Percentiles rank a stretch among this genome's conserved stretches.
phyloP scores from a whole-genome alignment of 2,797 vertebrate genomes.

The Anas acuta region DNA sequence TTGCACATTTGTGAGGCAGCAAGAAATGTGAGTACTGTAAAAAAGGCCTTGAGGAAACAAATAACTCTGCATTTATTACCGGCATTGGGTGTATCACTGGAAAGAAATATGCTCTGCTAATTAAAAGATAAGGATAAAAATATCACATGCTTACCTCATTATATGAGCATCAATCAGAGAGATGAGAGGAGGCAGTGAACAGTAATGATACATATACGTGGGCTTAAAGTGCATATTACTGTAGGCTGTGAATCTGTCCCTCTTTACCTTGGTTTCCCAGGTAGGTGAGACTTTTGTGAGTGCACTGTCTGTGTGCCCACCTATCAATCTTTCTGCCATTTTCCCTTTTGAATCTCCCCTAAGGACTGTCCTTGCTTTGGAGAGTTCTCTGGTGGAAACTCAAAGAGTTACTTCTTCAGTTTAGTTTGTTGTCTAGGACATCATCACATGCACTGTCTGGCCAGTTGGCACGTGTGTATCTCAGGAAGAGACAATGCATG shows the following conservation, averaged over 20 bases:
- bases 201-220: neutral
- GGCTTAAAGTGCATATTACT: neutral
- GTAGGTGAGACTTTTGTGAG: neutral
- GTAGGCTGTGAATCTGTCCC: neutral
- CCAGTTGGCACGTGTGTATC: neutral
- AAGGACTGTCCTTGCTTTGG: neutral
- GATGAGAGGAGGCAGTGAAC: neutral
- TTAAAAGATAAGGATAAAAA: conserved; percentile 50
- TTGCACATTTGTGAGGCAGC: neutral
- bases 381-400: neutral
- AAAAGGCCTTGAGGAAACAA: conserved; percentile 25
- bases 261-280: neutral
- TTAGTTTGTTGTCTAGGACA: neutral
- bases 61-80: conserved; percentile 1
- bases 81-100: neutral
- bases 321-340: neutral
- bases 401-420: fast-evolving
- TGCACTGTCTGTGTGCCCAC: neutral
- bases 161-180: neutral
- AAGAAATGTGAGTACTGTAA: neutral
- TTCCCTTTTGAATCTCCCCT: neutral
- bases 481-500: fast-evolving
- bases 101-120: conserved; percentile 31
- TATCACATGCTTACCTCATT: conserved; percentile 29
- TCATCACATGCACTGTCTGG: neutral